phyloP scores from a whole-genome alignment of 1,140 invertebrate genomes.

The Diuraphis noxia region DNA sequence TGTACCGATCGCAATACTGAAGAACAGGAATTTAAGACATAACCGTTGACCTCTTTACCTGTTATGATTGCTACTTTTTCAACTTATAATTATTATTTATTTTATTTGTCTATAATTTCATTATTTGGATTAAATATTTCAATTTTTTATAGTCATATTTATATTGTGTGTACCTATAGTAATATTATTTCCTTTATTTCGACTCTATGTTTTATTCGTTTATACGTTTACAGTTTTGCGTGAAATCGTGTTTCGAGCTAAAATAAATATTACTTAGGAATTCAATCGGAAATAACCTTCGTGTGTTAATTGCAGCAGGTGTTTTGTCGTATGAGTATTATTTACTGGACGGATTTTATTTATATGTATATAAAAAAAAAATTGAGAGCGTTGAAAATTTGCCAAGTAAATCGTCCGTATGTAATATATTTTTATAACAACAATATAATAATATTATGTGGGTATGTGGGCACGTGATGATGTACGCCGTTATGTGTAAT shows the following conservation, averaged over 20 bases:
- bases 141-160: neutral
- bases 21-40: neutral
- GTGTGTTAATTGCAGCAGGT: slow-evolving; percentile 16
- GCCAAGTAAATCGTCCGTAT: neutral
- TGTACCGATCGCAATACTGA: too few relatives aligned
- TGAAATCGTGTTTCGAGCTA: neutral
- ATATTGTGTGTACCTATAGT: too few relatives aligned
- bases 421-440: slow-evolving; percentile 13
- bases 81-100: neutral
- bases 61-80: neutral
- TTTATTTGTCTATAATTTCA: neutral
- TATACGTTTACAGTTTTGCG: neutral
- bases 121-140: too few relatives aligned
- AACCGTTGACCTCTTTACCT: neutral
- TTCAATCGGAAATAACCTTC: neutral
- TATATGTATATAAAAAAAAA: neutral
- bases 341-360: neutral
- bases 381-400: neutral
- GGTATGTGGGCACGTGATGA: neutral
- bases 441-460: neutral
- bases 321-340: neutral
- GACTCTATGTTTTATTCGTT: too few relatives aligned
- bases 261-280: neutral
- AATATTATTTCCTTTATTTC: too few relatives aligned
- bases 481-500: neutral